These are phyloP conservation scores for Zootoca vivipara DNA, from an alignment of 2,113 vertebrate species.

Conservation along the genomic window DNA sequence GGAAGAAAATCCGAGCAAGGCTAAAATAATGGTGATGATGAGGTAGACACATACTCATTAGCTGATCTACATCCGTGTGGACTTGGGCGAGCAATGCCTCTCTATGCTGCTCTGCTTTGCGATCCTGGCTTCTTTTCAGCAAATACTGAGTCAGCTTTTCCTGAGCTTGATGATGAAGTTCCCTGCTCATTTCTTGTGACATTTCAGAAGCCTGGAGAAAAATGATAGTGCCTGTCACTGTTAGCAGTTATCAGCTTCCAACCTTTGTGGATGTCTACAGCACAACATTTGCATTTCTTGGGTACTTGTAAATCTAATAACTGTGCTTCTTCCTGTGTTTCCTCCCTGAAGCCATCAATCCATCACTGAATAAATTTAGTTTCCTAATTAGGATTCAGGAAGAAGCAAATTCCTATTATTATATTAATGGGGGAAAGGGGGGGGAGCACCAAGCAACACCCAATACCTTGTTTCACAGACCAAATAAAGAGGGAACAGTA, in stretches of 20 bases:
- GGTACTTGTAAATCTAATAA: constrained; percentile 48
- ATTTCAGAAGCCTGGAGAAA: constrained; percentile 74
- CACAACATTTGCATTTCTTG: constrained; percentile 48
- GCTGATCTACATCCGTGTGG: constrained; percentile 82
- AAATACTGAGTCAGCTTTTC: constrained; percentile 79
- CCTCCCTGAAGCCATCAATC: constrained; percentile 38
- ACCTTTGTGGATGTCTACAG: constrained; percentile 36
- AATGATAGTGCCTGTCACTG: constrained; percentile 44
- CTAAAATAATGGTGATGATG: not conserved
- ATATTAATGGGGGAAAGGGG: constrained; percentile 49
- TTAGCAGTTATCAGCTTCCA: constrained; percentile 48
- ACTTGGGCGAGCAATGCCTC: constrained; percentile 83
- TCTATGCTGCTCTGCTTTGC: constrained; percentile 73
- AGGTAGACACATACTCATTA: constrained; percentile 77
- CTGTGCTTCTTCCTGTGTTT: constrained; percentile 44
- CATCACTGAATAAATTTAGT: constrained; percentile 34
- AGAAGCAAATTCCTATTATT: constrained; percentile 50
- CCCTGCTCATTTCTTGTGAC: constrained; percentile 79
- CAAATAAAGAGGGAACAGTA: not conserved
- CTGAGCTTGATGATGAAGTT: constrained; percentile 82
- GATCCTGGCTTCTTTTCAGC: constrained; percentile 73
- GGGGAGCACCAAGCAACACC: not conserved
- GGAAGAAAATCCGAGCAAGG: not conserved
- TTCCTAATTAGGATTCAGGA: constrained; percentile 48
- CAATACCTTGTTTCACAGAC: not conserved